phyloP scores from a whole-genome alignment of 2,888 invertebrate species.

The Smittia sp. region DNA sequence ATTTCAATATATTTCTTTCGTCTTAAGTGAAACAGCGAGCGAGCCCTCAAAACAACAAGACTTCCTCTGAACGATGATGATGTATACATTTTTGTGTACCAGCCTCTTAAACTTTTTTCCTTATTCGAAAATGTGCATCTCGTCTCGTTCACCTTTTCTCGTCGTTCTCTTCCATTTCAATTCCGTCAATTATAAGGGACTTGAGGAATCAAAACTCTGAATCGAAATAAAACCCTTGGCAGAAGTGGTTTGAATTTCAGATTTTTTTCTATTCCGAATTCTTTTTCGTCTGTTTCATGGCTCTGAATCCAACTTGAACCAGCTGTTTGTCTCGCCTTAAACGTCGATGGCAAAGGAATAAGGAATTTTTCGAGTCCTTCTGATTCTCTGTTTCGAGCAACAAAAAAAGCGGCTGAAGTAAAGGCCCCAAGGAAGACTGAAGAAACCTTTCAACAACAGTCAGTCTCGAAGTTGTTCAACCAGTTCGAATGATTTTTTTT shows the following conservation, averaged over 20 bases:
- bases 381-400: not conserved
- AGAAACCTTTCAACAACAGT: constrained; percentile 9
- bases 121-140: not conserved
- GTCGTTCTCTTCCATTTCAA: not conserved
- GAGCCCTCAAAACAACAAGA: constrained; percentile 21
- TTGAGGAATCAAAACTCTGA: not conserved
- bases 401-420: not conserved
- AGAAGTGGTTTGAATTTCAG: not conserved
- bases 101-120: not conserved
- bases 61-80: constrained; percentile 20
- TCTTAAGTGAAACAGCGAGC: not conserved
- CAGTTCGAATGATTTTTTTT: not conserved
- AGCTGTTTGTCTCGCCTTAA: constrained; percentile 17
- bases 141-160: not conserved
- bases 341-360: not conserved
- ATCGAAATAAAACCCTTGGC: constrained; percentile 25
- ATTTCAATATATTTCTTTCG: constrained; percentile 13
- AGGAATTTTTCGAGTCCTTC: not conserved
- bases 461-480: constrained; percentile 7
- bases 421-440: not conserved
- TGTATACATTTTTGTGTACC: not conserved
- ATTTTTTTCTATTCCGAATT: constrained; percentile 4
- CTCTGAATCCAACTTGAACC: not conserved
- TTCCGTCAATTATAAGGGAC: constrained; percentile 17
- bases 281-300: not conserved